Evolutionary conservation across 1,140 invertebrate genomes (phyloP), one percentile per base, ranked within the genome.

Genomic region (Drosophila ananassae): DNA sequence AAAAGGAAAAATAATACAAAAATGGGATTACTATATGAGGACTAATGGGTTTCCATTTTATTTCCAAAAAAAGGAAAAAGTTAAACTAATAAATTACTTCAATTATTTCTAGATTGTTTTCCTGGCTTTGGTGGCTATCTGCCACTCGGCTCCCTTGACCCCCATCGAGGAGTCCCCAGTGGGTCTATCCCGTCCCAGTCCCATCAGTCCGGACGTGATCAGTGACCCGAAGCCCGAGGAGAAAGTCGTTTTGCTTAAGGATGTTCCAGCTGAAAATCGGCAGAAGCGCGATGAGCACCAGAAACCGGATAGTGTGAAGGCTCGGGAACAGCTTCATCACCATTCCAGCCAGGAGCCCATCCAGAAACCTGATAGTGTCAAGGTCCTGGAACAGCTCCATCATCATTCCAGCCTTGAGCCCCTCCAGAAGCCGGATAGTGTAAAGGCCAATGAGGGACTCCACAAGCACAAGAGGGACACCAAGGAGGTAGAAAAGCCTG

Each of bases 151-250:
- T 22, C 84, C 83, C 3, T 13, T 69, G 41, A 46, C 67, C 7
- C 22, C 52, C 25, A 74, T 63, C 52, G 53, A 68, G 24, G 21
- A 28, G 1, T 2, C 50, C 1, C 46, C 34, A 0, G 60, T 34
- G 17, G 32, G 22, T 8, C 54, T 80, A 1, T 17, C 32, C 3
- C 71, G 74, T 34, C 79, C 54, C 34, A 82, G 79, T 50, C 79
- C 79, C 28, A 83, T 83, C 13, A 64, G 52, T 58, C 79, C 79
- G 2, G 79, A 54, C 56, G 75, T 83, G 1, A 10, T 76, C 10
- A 75, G 62, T 17, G 79, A 83, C 37, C 79, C 79, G 3, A 79
- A 76, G 25, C 79, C 79, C 3, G 30, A 41, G 2, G 64, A 52
- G 1, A 82, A 50, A 44, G 21, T 75, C 3, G 28, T 83, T 25